phyloP scores from a whole-genome alignment of 2,888 invertebrate species.

The Heliothis peltigera region DNA sequence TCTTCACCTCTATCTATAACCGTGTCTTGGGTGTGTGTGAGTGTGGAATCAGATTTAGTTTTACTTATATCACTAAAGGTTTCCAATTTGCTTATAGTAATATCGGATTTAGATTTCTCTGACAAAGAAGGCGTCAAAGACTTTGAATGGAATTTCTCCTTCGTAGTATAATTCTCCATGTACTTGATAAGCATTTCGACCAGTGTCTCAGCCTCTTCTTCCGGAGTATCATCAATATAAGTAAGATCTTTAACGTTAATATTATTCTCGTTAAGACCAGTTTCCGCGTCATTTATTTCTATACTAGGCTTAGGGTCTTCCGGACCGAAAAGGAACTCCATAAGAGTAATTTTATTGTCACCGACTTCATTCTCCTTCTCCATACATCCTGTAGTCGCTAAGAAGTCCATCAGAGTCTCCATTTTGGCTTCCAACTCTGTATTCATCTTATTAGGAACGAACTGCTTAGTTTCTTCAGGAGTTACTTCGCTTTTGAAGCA shows the following conservation, averaged over 20 bases:
- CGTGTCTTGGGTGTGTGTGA: conserved; percentile 86
- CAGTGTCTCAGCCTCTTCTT: conserved; percentile 81
- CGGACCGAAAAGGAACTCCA: conserved; percentile 86
- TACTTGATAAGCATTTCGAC: conserved; percentile 87
- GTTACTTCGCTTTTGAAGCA: conserved; percentile 84
- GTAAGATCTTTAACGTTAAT: conserved; percentile 82
- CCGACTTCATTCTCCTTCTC: conserved; percentile 74
- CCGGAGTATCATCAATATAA: conserved; percentile 86
- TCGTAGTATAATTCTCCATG: conserved; percentile 82
- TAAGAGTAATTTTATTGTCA: conserved; percentile 85
- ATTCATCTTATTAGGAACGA: conserved; percentile 77
- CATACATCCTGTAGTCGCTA: conserved; percentile 85
- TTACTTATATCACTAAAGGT: conserved; percentile 86
- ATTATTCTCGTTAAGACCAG: conserved; percentile 79
- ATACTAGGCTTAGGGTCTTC: conserved; percentile 79
- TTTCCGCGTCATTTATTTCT: conserved; percentile 74
- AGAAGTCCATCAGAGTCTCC: conserved; percentile 86
- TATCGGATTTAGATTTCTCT: conserved; percentile 86
- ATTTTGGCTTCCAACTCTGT: conserved; percentile 86
- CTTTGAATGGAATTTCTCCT: conserved; percentile 75
- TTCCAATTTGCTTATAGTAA: conserved; percentile 84
- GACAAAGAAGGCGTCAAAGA: conserved; percentile 82
- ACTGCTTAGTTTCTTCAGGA: conserved; percentile 75
- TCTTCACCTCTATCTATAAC: conserved; percentile 80
- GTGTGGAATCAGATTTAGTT: conserved; percentile 86